Conservation (phyloP, 2,113 vertebrate species). For the Plestiodon gilberti region DNA sequence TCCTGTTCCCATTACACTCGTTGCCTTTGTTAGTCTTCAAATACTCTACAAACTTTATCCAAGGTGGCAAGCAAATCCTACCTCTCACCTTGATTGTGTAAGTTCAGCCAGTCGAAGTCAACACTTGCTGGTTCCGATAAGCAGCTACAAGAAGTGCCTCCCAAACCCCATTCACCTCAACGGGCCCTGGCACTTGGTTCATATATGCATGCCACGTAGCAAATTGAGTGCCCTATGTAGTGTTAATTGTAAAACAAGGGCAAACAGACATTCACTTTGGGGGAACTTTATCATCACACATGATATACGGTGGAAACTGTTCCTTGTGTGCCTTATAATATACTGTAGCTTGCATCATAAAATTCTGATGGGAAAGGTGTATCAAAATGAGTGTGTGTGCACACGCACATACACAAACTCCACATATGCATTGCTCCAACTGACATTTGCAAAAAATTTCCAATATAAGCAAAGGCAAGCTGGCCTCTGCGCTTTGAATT, state of each 20-base stretch:
- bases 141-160: neutral
- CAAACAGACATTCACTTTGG: neutral
- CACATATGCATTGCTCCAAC: neutral
- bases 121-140: neutral
- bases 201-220: neutral
- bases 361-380: neutral
- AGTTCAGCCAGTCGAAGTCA: neutral
- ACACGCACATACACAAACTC: too few relatives aligned
- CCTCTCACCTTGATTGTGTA: neutral
- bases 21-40: neutral
- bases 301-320: neutral
- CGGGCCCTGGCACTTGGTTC: neutral
- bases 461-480: neutral
- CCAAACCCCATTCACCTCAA: neutral
- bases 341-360: neutral
- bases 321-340: neutral
- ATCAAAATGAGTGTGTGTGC: neutral
- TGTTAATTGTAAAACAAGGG: conserved; percentile 1
- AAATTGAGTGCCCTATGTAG: neutral
- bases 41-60: neutral
- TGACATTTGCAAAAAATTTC: neutral
- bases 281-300: conserved; percentile 21
- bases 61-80: neutral
- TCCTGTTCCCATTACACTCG: neutral
- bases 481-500: neutral